These are phyloP conservation scores for Polydrusus tereticollis DNA, from an alignment of 2,888 invertebrate species.

Conservation along the genomic window DNA sequence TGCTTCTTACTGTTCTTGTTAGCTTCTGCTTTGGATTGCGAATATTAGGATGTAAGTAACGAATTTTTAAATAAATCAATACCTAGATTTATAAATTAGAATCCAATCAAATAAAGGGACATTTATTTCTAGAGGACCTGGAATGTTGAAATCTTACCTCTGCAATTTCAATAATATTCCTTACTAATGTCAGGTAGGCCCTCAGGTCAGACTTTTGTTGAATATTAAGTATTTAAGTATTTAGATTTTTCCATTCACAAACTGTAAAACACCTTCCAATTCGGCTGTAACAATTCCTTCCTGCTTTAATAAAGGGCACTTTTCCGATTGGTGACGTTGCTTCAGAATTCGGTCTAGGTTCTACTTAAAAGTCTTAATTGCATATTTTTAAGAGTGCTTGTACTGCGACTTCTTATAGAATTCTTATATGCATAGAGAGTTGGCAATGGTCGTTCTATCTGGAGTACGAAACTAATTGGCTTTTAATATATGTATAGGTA, in stretches of 20 bases:
- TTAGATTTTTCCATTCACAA: constrained; percentile 87
- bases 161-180: constrained; percentile 90
- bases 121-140: too few relatives aligned
- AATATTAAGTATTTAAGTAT: constrained; percentile 77
- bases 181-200: constrained; percentile 92
- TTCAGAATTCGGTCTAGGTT: constrained; percentile 91
- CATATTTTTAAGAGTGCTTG: constrained; percentile 96
- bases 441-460: too few relatives aligned
- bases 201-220: constrained; percentile 91
- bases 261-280: constrained; percentile 91
- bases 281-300: constrained; percentile 91
- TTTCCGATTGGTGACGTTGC: constrained; percentile 96
- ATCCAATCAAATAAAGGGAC: too few relatives aligned
- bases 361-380: constrained; percentile 84
- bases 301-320: constrained; percentile 93
- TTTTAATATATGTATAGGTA: too few relatives aligned
- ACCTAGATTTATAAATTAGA: too few relatives aligned
- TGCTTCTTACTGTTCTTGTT: too few relatives aligned
- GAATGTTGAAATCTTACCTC: constrained; percentile 79
- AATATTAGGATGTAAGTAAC: too few relatives aligned
- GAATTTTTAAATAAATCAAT: too few relatives aligned
- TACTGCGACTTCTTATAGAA: too few relatives aligned
- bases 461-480: too few relatives aligned
- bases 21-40: too few relatives aligned
- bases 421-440: too few relatives aligned